A percentile compares a stretch with the other conserved stretches of the same genome.
Evolutionary conservation across 1,140 invertebrate genomes (phyloP).

Genomic region (Stratiolaelaps scimitus): DNA sequence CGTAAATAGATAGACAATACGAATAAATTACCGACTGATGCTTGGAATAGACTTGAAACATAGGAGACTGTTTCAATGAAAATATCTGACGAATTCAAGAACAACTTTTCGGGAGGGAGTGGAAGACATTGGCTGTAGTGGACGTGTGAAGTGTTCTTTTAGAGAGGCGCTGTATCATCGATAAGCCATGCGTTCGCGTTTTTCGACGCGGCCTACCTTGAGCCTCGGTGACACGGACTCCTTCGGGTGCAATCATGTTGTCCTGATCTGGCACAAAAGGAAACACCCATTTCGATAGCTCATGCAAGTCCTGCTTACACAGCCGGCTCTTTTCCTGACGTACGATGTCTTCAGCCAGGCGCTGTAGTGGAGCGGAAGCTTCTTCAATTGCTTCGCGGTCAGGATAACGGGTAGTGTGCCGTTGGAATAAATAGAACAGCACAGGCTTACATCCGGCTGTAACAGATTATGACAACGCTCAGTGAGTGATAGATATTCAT

Average conservation of each 20-base stretch:
- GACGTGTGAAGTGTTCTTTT: too few relatives aligned
- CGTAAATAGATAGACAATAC: background rate
- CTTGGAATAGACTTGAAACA: too few relatives aligned
- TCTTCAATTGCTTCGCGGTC: conserved; percentile 32
- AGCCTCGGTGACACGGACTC: background rate
- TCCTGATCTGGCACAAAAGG: conserved; percentile 23
- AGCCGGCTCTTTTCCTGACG: conserved; percentile 17
- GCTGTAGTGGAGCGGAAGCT: conserved; percentile 28
- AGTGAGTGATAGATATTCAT: too few relatives aligned
- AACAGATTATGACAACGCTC: background rate
- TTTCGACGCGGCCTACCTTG: conserved; percentile 1
- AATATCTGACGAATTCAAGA: too few relatives aligned
- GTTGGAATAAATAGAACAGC: conserved; percentile 33
- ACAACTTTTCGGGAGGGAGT: too few relatives aligned
- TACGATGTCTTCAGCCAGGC: conserved; percentile 31
- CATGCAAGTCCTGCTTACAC: conserved; percentile 3
- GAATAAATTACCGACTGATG: too few relatives aligned
- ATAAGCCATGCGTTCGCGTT: too few relatives aligned
- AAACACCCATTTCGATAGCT: conserved; percentile 20
- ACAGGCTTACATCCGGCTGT: conserved; percentile 31
- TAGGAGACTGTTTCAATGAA: too few relatives aligned
- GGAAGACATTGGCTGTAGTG: too few relatives aligned
- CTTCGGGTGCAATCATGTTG: conserved; percentile 10
- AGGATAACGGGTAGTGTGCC: conserved; percentile 36
- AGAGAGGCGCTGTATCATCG: too few relatives aligned